Evolutionary conservation across 1,140 invertebrate species (phyloP).

Genomic region (Meloidogyne floridensis): DNA sequence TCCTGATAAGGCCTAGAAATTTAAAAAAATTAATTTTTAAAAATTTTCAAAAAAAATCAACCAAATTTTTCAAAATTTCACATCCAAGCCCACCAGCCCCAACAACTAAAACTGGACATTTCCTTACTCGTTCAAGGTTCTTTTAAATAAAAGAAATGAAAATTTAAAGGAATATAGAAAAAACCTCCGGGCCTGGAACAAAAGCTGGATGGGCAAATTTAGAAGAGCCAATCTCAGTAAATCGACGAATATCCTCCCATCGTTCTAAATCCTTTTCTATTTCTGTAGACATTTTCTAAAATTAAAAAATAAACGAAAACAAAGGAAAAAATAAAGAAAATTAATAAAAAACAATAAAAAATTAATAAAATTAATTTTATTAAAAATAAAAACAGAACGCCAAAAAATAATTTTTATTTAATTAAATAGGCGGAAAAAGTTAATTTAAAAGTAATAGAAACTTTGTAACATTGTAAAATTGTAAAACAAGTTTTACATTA

Average conservation of each 20-base stretch:
- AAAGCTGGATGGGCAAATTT: conserved; percentile 2
- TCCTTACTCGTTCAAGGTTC: conserved; percentile 80
- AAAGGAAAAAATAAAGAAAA: too few relatives aligned
- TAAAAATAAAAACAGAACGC: too few relatives aligned
- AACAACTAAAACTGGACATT: conserved; percentile 81
- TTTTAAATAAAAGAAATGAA: conserved; percentile 52
- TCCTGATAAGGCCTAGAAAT: conserved; percentile 79
- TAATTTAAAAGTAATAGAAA: too few relatives aligned
- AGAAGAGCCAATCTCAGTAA: not conserved
- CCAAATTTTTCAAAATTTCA: conserved; percentile 89
- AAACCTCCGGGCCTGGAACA: conserved; percentile 10
- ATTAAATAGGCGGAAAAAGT: too few relatives aligned
- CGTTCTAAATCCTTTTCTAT: not conserved
- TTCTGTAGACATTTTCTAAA: not conserved
- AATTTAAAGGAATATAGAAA: conserved; percentile 22
- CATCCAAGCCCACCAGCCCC: conserved; percentile 95
- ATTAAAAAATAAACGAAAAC: too few relatives aligned
- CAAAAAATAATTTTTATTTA: too few relatives aligned
- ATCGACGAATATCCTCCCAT: not conserved
- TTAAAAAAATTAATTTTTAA: not conserved
- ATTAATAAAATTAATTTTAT: too few relatives aligned
- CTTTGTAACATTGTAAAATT: too few relatives aligned
- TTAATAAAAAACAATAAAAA: too few relatives aligned
- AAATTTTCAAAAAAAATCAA: conserved; percentile 42
- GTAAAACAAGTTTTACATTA: too few relatives aligned